Base-by-base conservation (phyloP, 1,140 invertebrate genomes). In the Macrotrachela quadricornifera region DNA sequence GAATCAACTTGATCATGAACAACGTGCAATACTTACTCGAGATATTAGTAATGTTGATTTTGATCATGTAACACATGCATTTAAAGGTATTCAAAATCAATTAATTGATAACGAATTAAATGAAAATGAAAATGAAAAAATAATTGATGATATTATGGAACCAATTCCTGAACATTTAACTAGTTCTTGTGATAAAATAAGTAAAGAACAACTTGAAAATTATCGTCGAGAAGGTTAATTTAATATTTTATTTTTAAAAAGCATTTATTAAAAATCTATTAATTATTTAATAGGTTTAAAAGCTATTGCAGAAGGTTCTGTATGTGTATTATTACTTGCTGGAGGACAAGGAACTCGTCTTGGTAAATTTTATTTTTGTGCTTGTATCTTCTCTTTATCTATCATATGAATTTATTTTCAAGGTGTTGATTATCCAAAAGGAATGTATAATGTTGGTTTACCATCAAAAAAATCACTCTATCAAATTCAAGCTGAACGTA, bases 361-460 rank as follows among this genome's bases (percentile, higher is more conserved):
- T n/a, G n/a, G n/a, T n/a, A n/a, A n/a, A n/a, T n/a, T n/a, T n/a
- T n/a, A n/a, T n/a, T n/a, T n/a, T n/a, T n/a, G n/a, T n/a, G n/a
- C n/a, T n/a, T n/a, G n/a, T n/a, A n/a, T n/a, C n/a, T n/a, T n/a
- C n/a, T n/a, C n/a, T n/a, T n/a, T n/a, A n/a, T n/a, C n/a, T n/a
- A n/a, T n/a, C n/a, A n/a, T n/a, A n/a, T n/a, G n/a, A n/a, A n/a
- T n/a, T n/a, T n/a, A n/a, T n/a, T n/a, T n/a, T n/a, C n/a, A n/a
- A 0, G 94, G 92, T 12, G 88, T 92, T 0, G 73, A 76, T 40
- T 81, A 87, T 63, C 92, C 94, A 0, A 99, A 99, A 74, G 94
- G 92, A 51, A 95, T 96, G 85, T 94, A 82, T 62, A 76, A 86
- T 64, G 82, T 97, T 52, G 84, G 80, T 8, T 71, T 97, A 36